Percentiles rank a stretch among this genome's conserved stretches.
Conservation (phyloP, 64 coral and sea anemone genomes). For the Stichodactyla helianthus region DNA sequence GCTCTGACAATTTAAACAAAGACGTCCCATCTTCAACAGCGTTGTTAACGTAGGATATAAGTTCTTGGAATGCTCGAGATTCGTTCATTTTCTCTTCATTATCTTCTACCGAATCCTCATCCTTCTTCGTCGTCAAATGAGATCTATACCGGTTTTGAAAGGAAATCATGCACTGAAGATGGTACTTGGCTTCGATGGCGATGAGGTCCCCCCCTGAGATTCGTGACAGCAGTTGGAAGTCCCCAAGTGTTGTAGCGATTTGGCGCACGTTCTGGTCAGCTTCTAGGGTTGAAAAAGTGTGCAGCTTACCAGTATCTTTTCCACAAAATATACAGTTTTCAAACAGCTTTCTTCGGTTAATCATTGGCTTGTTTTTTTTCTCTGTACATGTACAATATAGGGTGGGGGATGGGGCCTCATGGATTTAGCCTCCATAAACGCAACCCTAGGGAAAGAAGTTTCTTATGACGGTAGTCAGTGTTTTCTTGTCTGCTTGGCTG, state of each 20-base stretch:
- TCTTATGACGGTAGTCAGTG: too few species aligned
- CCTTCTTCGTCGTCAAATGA: too few species aligned
- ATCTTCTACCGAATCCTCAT: not conserved
- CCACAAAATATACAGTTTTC: not conserved
- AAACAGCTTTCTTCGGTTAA: too few species aligned
- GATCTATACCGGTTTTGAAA: too few species aligned
- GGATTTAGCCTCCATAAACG: too few species aligned
- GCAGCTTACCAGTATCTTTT: not conserved
- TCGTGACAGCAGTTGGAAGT: not conserved
- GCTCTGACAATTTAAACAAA: slow-evolving; percentile 4
- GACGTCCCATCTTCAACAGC: not conserved
- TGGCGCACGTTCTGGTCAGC: not conserved
- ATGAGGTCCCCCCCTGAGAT: slow-evolving; percentile 15
- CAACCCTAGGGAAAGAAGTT: too few species aligned
- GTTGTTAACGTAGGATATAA: not conserved
- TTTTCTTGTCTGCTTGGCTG: too few species aligned
- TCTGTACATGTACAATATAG: too few species aligned
- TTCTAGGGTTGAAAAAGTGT: not conserved
- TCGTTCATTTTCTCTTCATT: not conserved
- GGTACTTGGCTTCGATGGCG: slow-evolving; percentile 23
- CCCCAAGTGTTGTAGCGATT: not conserved
- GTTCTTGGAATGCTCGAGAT: not conserved
- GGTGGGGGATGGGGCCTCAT: too few species aligned
- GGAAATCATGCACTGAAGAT: not conserved
- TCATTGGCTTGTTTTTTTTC: too few species aligned